Evolutionary conservation across 2,888 invertebrate species (phyloP).

Genomic region (Xylota segnis): DNA sequence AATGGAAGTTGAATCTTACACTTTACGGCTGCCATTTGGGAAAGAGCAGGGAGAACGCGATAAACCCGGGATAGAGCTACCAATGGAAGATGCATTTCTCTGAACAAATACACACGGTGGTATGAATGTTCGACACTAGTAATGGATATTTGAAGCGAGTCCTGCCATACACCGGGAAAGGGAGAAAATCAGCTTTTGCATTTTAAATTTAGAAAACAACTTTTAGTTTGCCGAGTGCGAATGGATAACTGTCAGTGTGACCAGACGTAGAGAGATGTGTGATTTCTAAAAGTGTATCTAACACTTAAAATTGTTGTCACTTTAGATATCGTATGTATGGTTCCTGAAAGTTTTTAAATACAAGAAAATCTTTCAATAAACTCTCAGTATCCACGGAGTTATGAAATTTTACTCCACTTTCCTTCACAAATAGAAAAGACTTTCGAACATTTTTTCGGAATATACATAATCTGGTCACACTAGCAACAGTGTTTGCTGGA

Average conservation of each 20-base stretch:
- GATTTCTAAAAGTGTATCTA: no score
- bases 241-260: constrained; percentile 9
- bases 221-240: constrained; percentile 27
- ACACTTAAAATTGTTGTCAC: no score
- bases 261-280: not conserved
- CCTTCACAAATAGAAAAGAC: no score
- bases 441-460: not conserved
- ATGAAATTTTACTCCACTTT: no score
- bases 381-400: no score
- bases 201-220: constrained; percentile 23
- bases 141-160: constrained; percentile 51
- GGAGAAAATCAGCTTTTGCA: constrained; percentile 36
- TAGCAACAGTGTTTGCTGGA: constrained; percentile 11
- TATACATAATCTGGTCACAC: not conserved
- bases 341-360: no score
- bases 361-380: no score
- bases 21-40: constrained; percentile 29
- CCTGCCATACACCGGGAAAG: not conserved
- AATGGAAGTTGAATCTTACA: constrained; percentile 42
- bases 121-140: constrained; percentile 45
- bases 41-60: not conserved
- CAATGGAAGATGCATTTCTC: constrained; percentile 42
- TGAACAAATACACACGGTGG: constrained; percentile 47
- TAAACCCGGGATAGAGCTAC: not conserved
- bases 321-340: no score